A percentile compares a stretch with the other conserved stretches of the same genome.
Conservation (phyloP, 2,888 invertebrate genomes). For the Cylloceria caligata region DNA sequence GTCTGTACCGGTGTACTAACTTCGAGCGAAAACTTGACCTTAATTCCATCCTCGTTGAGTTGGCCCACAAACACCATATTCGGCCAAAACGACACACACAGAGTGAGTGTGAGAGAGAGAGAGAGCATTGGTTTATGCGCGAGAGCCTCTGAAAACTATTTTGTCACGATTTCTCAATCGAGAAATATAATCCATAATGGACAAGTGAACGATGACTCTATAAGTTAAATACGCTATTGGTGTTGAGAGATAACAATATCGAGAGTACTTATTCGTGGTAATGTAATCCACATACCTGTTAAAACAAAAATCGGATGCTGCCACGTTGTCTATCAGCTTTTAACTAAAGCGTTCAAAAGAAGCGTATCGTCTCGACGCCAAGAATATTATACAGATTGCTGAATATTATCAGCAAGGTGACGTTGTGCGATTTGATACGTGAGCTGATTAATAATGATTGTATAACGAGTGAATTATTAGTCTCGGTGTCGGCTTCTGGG, state of each 20-base stretch:
- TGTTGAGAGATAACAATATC: too few species aligned
- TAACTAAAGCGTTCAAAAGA: too few species aligned
- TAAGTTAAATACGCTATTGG: background rate
- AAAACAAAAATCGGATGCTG: background rate
- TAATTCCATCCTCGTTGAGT: slow-evolving; percentile 56
- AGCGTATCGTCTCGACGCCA: background rate
- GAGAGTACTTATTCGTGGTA: too few species aligned
- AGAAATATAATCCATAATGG: slow-evolving; percentile 26
- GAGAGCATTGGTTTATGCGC: background rate
- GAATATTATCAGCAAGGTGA: background rate
- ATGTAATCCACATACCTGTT: slow-evolving; percentile 3
- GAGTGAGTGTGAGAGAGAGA: too few species aligned
- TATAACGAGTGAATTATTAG: background rate
- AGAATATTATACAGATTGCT: background rate
- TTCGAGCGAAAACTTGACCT: slow-evolving; percentile 61
- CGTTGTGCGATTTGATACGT: background rate
- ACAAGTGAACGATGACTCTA: slow-evolving; percentile 20
- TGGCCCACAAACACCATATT: slow-evolving; percentile 65
- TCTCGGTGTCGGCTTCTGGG: background rate
- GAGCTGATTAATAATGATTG: slow-evolving; percentile 21
- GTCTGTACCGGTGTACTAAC: slow-evolving; percentile 50
- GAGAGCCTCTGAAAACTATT: slow-evolving; percentile 41
- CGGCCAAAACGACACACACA: slow-evolving; percentile 33
- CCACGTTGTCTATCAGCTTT: background rate
- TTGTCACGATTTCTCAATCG: slow-evolving; percentile 43